Evolutionary conservation across 2,888 invertebrate species (phyloP), one percentile per base, ranked within the genome.

Genomic region (Ophraella communa): DNA sequence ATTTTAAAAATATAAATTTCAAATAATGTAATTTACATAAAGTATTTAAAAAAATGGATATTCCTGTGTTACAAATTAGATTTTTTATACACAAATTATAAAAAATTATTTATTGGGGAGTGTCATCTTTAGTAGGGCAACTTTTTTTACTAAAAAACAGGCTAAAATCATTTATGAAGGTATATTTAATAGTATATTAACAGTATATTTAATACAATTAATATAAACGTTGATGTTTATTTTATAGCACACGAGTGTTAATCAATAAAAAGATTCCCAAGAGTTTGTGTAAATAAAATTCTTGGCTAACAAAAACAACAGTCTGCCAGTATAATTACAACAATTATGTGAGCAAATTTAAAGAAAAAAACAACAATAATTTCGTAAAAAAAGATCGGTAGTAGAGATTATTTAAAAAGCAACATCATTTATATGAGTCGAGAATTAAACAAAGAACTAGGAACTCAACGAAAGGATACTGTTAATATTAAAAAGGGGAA

Each of bases 301-400:
- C 35, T 35, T 35, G 11, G 35, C 35, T 11, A 39, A 39, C 17
- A 39, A 14, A 39, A 14, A 14, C 17, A 39, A n/a, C 39, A n/a
- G 23, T 23, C 4, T 53, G 21, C 35, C 21, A 35, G 53, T 27
- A 45, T 44, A 27, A 57, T 47, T 57, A 30, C 45, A 56, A 30
- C 57, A 45, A 57, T 57, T 57, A 47, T 47, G 55, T 55, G 62
- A 62, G 42, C 62, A 55, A 62, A 55, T 24, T 45, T 45, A 30
- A 44, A 61, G 42, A 61, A 61, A 14, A 23, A 17, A 55, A n/a
- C n/a, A 44, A 30, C 42, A 24, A 14, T 35, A n/a, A 54, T 62
- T 62, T 62, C 62, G 61, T 45, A 61, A 61, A 27, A 14, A 10
- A 10, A 62, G 62, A 62, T 62, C 35, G 17, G 20, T n/a, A 39